These are phyloP conservation scores for Diorhabda elongata DNA, from an alignment of 1,140 invertebrate genomes.

Conservation along the genomic window DNA sequence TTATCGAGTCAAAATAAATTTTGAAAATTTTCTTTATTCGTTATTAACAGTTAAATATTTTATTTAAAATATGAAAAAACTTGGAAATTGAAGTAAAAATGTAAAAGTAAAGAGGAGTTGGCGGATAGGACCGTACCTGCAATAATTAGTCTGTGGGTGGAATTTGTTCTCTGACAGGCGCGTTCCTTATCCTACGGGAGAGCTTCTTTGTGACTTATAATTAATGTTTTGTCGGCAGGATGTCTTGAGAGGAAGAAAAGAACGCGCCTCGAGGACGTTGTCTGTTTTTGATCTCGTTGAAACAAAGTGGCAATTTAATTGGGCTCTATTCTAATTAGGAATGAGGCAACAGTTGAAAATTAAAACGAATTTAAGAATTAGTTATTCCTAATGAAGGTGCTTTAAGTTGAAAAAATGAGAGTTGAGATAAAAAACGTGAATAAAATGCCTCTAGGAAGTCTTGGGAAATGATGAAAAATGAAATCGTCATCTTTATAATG, in stretches of 20 bases:
- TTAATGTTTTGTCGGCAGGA: slow-evolving; percentile 14
- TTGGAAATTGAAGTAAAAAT: too few species aligned
- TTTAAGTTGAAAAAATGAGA: not conserved
- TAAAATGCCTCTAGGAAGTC: not conserved
- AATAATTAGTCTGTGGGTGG: slow-evolving; percentile 15
- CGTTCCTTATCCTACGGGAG: slow-evolving; percentile 9
- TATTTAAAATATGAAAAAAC: too few species aligned
- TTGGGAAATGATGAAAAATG: not conserved
- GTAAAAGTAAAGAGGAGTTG: not conserved
- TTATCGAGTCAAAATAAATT: too few species aligned
- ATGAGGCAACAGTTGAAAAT: slow-evolving; percentile 1
- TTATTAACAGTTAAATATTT: too few species aligned
- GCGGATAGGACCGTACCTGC: slow-evolving; percentile 8
- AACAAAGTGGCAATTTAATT: slow-evolving; percentile 12
- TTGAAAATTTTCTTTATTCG: too few species aligned
- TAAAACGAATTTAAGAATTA: slow-evolving; percentile 6
- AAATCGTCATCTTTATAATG: not conserved
- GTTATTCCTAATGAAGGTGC: slow-evolving; percentile 2
- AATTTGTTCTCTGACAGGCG: slow-evolving; percentile 12
- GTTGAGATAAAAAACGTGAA: not conserved
- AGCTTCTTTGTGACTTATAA: slow-evolving; percentile 8
- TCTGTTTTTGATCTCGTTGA: slow-evolving; percentile 6
- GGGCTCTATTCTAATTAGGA: slow-evolving; percentile 6
- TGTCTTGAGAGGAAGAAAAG: slow-evolving; percentile 3
- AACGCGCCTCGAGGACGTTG: slow-evolving; percentile 4